Base-by-base conservation (phyloP, 1,140 invertebrate species). In the Adelges cooleyi region DNA sequence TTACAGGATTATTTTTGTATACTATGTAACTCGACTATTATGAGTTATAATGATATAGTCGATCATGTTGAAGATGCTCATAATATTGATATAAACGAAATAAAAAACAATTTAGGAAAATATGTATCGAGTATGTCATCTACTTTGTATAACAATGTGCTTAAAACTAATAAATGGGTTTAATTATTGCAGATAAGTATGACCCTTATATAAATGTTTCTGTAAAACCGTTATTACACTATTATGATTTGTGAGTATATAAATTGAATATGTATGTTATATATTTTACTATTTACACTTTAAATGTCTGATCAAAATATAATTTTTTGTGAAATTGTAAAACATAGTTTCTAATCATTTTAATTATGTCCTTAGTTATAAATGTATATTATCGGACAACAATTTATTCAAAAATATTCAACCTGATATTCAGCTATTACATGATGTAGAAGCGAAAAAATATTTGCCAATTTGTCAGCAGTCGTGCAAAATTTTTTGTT, bases 161-260 rank as follows among this genome's bases (percentile, higher is more conserved):
- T 33, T 33, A 33, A 33, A 33, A 6, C 29, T 33, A 33, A 33
- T 33, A 33, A 33, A 6, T 33, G 29, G 29, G 29, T 33, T 33
- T 13, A 18, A 8, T 6, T 6, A 33, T 10, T 42, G 29, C 17
- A 62, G 56, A 33, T 62, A 62, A 3, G 29, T 48, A 62, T 48
- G 25, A 62, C 33, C 2, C n/a, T 0, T 17, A 18, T 13, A 29
- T 8, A 20, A 46, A 48, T 15, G 27, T 62, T 29, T 46, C 44
- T 20, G 18, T 48, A 23, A 46, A 22, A 4, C 56, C 42, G 8
- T 48, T 62, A 33, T 62, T 62, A 22, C 44, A 62, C 10, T 62
- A 62, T 33, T 62, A 62, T 33, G 20, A 62, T 48, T 62, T 48
- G 56, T 62, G 33, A 62, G 56, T 33, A 33, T 33, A 6, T 11